Percentiles rank a stretch among this genome's conserved stretches.
Conservation (phyloP, 2,888 invertebrate species). For the Heliconius charithonia region DNA sequence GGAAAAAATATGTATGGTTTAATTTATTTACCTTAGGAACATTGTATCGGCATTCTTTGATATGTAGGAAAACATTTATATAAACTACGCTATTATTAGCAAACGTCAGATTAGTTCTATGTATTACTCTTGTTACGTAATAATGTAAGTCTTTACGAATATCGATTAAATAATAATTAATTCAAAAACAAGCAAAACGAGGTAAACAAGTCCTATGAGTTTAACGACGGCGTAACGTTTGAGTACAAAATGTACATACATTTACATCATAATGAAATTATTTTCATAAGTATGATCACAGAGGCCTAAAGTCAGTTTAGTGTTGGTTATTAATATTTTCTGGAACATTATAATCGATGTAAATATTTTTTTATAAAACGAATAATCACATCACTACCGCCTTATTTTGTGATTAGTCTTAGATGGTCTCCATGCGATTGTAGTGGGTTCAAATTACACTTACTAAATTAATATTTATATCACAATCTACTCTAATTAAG, state of each 20-base stretch:
- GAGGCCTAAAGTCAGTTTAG: conserved; percentile 1
- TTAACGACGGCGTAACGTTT: conserved; percentile 32
- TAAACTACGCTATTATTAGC: neutral
- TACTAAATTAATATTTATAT: neutral
- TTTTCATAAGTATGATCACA: conserved; percentile 18
- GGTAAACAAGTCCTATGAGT: conserved; percentile 28
- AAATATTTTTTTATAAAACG: neutral
- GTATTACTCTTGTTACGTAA: conserved; percentile 14
- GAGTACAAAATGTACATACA: conserved; percentile 35
- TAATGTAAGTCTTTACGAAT: conserved; percentile 17
- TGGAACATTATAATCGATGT: neutral
- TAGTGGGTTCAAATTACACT: neutral
- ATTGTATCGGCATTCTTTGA: neutral
- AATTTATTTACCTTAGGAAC: too few species aligned
- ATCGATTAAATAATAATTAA: conserved; percentile 21
- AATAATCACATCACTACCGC: too few species aligned
- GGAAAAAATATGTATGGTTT: neutral
- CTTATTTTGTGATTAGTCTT: neutral
- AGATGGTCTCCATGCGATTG: neutral
- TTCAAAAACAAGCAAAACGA: conserved; percentile 28
- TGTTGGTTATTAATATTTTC: neutral
- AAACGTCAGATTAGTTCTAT: neutral
- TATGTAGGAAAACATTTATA: neutral
- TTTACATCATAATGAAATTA: conserved; percentile 33
- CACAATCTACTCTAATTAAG: neutral